These are phyloP conservation scores for Callyntrura guangdongensis DNA, from an alignment of 2,888 invertebrate genomes.

Conservation along the genomic window DNA sequence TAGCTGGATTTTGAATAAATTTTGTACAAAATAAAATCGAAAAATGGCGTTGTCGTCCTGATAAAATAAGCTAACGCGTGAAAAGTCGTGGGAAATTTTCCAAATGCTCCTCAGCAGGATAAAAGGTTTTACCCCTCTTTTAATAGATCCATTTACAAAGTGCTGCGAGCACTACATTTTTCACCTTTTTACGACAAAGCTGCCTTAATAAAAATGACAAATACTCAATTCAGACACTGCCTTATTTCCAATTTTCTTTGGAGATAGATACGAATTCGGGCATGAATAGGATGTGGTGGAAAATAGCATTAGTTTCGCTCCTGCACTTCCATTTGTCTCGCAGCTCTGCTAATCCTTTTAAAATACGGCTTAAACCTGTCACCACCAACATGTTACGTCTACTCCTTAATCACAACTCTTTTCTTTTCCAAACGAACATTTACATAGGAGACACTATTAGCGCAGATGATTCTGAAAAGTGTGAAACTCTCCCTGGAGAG, in stretches of 20 bases:
- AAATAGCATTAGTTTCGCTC: background rate
- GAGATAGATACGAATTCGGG: background rate
- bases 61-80: background rate
- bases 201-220: conserved; percentile 11
- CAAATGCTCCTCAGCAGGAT: conserved; percentile 18
- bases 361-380: background rate
- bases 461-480: conserved; percentile 84
- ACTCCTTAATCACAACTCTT: conserved; percentile 3
- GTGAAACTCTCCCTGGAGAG: conserved; percentile 83
- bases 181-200: background rate
- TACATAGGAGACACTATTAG: conserved; percentile 82
- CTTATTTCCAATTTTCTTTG: conserved; percentile 8
- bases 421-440: conserved; percentile 14
- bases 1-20: too few species aligned
- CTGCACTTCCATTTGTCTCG: background rate
- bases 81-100: conserved; percentile 58
- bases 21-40: background rate
- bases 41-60: background rate
- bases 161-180: conserved; percentile 7
- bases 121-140: conserved; percentile 13
- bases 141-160: conserved; percentile 48
- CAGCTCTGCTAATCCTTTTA: background rate
- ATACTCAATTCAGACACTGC: background rate
- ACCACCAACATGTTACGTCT: background rate
- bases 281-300: background rate